Evolutionary conservation across 2,888 invertebrate genomes (phyloP), one percentile per base, ranked within the genome.

Genomic region (Ophioninae sp.): DNA sequence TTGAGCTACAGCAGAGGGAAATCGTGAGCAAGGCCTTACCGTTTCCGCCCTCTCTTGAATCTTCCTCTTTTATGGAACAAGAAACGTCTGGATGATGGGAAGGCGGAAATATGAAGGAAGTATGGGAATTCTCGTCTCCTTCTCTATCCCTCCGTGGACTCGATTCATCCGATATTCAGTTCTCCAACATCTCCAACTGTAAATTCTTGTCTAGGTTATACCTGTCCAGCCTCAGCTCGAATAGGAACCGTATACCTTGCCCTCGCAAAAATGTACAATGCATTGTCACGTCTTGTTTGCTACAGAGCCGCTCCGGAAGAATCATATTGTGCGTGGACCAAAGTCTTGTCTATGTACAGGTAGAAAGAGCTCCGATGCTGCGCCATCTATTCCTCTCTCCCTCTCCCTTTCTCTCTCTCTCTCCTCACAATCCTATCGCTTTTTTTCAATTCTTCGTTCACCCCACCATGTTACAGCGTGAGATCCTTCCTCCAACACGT

Each of bases 241-340:
- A 82, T 79, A 61, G 75, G 62, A 68, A 59, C 79, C 13, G 23
- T 61, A 37, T 37, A 62, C 1, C 13, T 68, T 56, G 67, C 78
- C 67, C 62, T 64, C 72, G 84, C 72, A 77, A 81, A 77, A 81
- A 79, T 77, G 73, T 64, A 84, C 81, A 81, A 81, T 79, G 21
- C 87, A 88, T 90, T 91, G 90, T 90, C 81, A 79, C 74, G 73
- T 68, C 74, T 88, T 90, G 91, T 91, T 92, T 90, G 89, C 88
- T 89, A 87, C 87, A 88, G 89, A 88, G 88, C 86, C 85, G 86
- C 86, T 87, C 85, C 81, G 86, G 86, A 84, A 82, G 86, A 85
- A 79, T 81, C 78, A 85, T 85, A 44, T 44, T 79, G 81, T 82
- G 75, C 78, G 64, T 23, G 77, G 75, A 77, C 81, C 73, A 20